Evolutionary conservation across 2,113 vertebrate genomes (phyloP), one percentile per base, ranked within the genome.

Genomic region (Poecile atricapillus): DNA sequence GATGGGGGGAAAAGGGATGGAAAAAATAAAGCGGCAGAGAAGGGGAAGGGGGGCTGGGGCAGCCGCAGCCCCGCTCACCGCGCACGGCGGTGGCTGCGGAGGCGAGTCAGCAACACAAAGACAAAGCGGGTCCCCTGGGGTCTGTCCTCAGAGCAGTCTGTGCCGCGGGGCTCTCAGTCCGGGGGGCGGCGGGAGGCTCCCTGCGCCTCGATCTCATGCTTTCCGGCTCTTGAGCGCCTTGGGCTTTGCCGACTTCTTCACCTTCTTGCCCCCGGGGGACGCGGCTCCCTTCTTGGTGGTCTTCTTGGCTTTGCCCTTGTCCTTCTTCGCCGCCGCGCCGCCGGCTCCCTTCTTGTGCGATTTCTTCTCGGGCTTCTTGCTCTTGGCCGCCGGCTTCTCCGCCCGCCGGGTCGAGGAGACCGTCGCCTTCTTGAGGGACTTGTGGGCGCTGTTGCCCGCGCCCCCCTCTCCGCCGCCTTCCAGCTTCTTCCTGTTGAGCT

Each of bases 401-500:
- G 94, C 96, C 83, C 92, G 95, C 78, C 94, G 96, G 52, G 78
- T 91, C 27, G 84, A n/a, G 43, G 87, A 90, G 27, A 85, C 94
- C 27, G 83, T 41, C 21, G 96, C 86, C 94, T 97, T 97, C 78
- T 96, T 98, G 39, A 83, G 95, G 6, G 94, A 74, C 65, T 94
- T 91, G 39, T 92, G 81, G 78, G 94, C 37, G 59, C 96, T 44
- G 60, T 59, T 89, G 39, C 96, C 63, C 35, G 87, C 59, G 31
- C 94, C 92, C 59, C 96, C 97, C 4, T 97, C 96, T 7, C 83
- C 62, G 4, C 97, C 97, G 47, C 97, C 97, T 90, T 98, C 98
- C 80, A 99, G 96, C 92, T 99, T 98, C 94, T 98, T 98, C 90
- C 97, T 98, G 94, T 98, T 99, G 79, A 99, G 98, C 94, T 98